Conservation (phyloP, 2,888 invertebrate genomes). For the Thysanoteuthis rhombus region DNA sequence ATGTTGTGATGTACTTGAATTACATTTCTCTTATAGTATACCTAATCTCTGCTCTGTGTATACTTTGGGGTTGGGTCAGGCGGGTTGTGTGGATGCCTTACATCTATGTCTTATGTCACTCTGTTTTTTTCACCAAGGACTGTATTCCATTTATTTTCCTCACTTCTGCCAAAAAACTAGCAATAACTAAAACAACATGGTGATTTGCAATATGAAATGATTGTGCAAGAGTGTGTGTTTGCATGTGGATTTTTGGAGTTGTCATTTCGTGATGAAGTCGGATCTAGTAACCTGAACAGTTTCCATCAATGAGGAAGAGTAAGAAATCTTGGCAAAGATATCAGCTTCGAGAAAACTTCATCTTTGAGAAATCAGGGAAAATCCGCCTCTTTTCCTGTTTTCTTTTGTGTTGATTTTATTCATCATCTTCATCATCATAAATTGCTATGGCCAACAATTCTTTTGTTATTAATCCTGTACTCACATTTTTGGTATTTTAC, state of each 20-base stretch:
- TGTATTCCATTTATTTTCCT: neutral
- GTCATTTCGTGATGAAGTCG: neutral
- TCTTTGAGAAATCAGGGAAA: neutral
- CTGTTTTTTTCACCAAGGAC: neutral
- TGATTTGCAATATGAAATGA: neutral
- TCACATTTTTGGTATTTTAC: too few species aligned
- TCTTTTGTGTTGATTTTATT: too few species aligned
- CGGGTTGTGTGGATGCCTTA: neutral
- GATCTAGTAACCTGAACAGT: neutral
- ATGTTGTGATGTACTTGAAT: neutral
- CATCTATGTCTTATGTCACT: neutral
- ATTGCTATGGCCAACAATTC: too few species aligned
- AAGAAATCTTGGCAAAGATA: neutral
- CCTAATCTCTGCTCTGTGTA: neutral
- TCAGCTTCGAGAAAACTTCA: neutral
- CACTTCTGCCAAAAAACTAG: neutral
- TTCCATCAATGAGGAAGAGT: neutral
- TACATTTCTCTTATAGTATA: neutral
- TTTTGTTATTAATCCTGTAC: too few species aligned
- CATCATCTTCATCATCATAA: too few species aligned
- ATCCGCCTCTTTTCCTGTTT: neutral
- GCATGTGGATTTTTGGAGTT: neutral
- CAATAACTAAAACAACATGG: neutral
- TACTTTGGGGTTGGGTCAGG: neutral
- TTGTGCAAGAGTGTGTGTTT: neutral